phyloP scores from a whole-genome alignment of 2,888 invertebrate genomes.

The Mermis nigrescens region DNA sequence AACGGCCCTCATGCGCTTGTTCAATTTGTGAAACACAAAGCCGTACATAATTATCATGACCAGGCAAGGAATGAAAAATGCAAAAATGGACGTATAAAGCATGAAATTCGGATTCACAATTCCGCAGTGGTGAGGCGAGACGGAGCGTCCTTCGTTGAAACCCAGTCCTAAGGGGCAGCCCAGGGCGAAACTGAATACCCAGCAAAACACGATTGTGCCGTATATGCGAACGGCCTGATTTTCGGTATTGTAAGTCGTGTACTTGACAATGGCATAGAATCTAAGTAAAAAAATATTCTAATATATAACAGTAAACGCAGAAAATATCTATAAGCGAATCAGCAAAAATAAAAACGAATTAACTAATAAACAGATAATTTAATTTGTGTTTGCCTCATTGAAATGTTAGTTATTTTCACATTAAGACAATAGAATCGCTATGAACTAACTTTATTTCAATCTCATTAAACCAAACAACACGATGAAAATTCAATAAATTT shows the following conservation, averaged over 20 bases:
- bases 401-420: too few species aligned
- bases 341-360: not conserved
- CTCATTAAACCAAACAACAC: too few species aligned
- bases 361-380: not conserved
- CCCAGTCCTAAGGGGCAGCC: constrained; percentile 21
- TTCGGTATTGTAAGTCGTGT: constrained; percentile 28
- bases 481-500: too few species aligned
- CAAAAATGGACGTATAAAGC: constrained; percentile 30
- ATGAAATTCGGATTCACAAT: constrained; percentile 24
- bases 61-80: constrained; percentile 38
- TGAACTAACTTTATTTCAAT: too few species aligned
- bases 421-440: too few species aligned
- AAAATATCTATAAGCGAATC: not conserved
- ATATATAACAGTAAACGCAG: not conserved
- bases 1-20: constrained; percentile 27
- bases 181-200: constrained; percentile 27
- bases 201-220: constrained; percentile 24
- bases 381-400: too few species aligned
- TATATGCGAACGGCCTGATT: constrained; percentile 28
- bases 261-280: constrained; percentile 12
- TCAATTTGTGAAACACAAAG: constrained; percentile 32
- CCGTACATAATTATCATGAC: constrained; percentile 39
- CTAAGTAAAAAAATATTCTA: too few species aligned
- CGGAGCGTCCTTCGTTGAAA: not conserved
- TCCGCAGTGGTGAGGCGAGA: constrained; percentile 5